Base-by-base conservation (phyloP, 2,113 vertebrate genomes). In the Buteo buteo region DNA sequence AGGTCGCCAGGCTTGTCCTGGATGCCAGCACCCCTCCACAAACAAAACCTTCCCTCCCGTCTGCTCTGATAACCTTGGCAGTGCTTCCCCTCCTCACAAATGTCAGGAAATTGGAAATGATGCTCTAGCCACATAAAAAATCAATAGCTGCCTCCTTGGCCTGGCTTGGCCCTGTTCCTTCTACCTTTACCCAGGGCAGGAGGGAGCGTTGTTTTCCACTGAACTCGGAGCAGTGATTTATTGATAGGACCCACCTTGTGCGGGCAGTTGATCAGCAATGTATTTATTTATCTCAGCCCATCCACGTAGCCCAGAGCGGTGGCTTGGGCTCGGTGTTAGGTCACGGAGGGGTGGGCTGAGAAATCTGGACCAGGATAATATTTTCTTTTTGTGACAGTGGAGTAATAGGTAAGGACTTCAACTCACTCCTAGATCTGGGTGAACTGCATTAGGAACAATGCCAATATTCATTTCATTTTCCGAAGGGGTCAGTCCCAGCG, bases 51-150 rank as follows among this genome's bases (percentile, higher is more conserved):
- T 66, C 66, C 70, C 81, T 94, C 59, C 59, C 0, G 5, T 74
- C 82, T 88, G 64, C 82, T 92, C 73, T 2, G 1, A 38, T 85
- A 70, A 77, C 77, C 74, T 66, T 82, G 81, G 91, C 81, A 66
- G 11, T 25, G 18, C 58, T 85, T 89, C 22, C 26, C 40, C 45
- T 49, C 29, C 15, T 65, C 54, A 16, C 49, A 66, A 66, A 85
- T 57, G 84, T 61, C 91, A 55, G 84, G 84, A 82, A 89, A 80
- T 59, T 82, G 70, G 84, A 93, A 73, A 70, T 38, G 3, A 55
- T 59, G 61, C 21, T 86, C 25, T 19, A 83, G 80, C 59, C 74
- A 82, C 70, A 21, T 21, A 25, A 74, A 74, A 96, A 91, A 84
- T 91, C 91, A 69, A 70, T 82, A 83, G n/a, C 55, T 65, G 36